Percentiles rank a stretch among this genome's conserved stretches.
Evolutionary conservation across 2,797 vertebrate species (phyloP).

Genomic region (Hafferia zeledoni): DNA sequence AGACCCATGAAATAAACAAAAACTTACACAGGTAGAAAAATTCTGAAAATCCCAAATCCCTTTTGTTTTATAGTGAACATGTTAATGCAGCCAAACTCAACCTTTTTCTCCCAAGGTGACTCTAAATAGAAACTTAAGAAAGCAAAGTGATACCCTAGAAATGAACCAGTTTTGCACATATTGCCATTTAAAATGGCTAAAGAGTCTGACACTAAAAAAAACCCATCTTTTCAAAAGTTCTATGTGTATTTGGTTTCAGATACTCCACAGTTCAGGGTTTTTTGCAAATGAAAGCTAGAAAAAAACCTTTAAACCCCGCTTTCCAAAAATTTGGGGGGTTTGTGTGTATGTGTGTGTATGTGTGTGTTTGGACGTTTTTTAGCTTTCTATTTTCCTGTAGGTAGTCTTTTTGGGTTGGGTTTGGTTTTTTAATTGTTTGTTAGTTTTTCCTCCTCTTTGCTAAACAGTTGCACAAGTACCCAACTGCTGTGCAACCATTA

Average conservation of each 20-base stretch:
- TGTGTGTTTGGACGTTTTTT: no score
- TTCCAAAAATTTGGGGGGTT: neutral
- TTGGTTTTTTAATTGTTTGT: neutral
- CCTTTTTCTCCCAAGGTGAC: no score
- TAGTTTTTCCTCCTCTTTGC: neutral
- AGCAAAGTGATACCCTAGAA: neutral
- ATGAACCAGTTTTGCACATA: neutral
- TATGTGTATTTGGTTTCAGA: neutral
- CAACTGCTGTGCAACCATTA: rapidly evolving
- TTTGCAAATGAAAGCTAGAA: neutral
- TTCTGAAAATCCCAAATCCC: neutral
- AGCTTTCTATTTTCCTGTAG: neutral
- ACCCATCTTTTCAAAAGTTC: neutral
- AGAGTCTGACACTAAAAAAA: neutral
- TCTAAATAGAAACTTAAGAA: neutral
- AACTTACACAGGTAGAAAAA: neutral
- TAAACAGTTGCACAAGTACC: neutral
- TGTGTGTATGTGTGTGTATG: no score
- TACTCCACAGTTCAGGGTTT: neutral
- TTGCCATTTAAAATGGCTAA: neutral
- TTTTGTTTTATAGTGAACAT: neutral
- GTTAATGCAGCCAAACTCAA: neutral
- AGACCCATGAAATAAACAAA: neutral
- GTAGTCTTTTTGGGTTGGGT: rapidly evolving
- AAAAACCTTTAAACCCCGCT: neutral